Evolutionary conservation across 2,797 vertebrate species (phyloP).

Genomic region (Propithecus perrieri): DNA sequence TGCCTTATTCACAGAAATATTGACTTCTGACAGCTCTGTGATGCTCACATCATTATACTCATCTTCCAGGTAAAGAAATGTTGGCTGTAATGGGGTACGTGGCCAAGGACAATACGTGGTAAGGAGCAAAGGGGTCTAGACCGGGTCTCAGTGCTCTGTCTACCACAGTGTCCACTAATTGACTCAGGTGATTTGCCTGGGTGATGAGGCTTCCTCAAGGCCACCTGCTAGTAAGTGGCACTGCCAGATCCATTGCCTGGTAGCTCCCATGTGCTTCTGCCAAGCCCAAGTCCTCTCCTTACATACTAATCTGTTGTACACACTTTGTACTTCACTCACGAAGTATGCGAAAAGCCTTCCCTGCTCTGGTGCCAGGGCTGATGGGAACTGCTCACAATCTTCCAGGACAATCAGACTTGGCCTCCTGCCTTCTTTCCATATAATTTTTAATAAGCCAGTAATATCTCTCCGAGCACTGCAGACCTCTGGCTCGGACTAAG

Average conservation of each 20-base stretch:
- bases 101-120: background rate
- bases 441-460: slow-evolving; percentile 60
- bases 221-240: background rate
- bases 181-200: background rate
- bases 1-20: background rate
- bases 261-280: rapidly evolving
- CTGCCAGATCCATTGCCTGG: rapidly evolving
- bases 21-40: background rate
- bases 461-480: slow-evolving; percentile 42
- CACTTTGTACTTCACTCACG: rapidly evolving
- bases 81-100: background rate
- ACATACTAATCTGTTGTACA: rapidly evolving
- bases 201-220: background rate
- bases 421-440: slow-evolving; percentile 58
- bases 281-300: background rate
- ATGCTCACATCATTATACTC: rapidly evolving
- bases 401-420: slow-evolving; percentile 51
- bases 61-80: background rate
- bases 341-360: background rate
- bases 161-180: too few relatives aligned
- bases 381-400: background rate
- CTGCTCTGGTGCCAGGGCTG: background rate
- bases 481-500: slow-evolving; percentile 33
- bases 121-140: background rate
- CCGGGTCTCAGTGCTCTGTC: background rate